Evolutionary conservation across 2,113 vertebrate species (phyloP), one percentile per base, ranked within the genome.

Genomic region (Clarias gariepinus): DNA sequence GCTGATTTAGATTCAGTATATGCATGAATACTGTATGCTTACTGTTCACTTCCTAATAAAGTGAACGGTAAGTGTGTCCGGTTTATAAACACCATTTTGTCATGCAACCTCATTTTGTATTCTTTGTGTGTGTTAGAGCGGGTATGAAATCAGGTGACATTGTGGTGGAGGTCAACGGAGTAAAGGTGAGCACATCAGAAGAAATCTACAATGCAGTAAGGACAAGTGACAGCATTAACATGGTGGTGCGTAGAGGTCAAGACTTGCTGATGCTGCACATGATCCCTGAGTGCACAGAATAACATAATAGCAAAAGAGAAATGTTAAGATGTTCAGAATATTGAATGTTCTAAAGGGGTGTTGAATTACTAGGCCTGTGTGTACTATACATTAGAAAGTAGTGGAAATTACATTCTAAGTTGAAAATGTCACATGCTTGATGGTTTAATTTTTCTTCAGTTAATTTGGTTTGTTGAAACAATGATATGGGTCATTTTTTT

Each of bases 161-260:
- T 87, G 88, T 89, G 77, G 84, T 92, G 86, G 90, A 88, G 86
- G 87, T 91, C 73, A 85, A 90, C 16, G 85, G 88, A 25, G 87
- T 87, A 15, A 82, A 85, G 4, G 95, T 96, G 0, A 94, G 94
- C 82, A 95, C 95, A 0, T 94, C 97, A 0, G 98, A 98, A 90
- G 97, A 98, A 0, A 94, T 99, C 87, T 99, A 98, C 13, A 93
- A 96, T 73, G 96, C 97, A 0, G 95, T 99, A 57, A 92, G 94
- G 86, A 96, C 92, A 1, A 95, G 96, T 18, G 92, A 95, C 87
- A 95, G 84, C 90, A 94, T 99, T 92, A 95, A 94, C 23, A 90
- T 98, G 94, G 89, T 94, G 90, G 94, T 99, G 84, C 93, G 95
- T 41, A 95, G 97, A 0, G 94, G 96, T 86, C 64, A 90, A 0